phyloP scores from a whole-genome alignment of 1,140 invertebrate genomes.

The Bombus balteatus region DNA sequence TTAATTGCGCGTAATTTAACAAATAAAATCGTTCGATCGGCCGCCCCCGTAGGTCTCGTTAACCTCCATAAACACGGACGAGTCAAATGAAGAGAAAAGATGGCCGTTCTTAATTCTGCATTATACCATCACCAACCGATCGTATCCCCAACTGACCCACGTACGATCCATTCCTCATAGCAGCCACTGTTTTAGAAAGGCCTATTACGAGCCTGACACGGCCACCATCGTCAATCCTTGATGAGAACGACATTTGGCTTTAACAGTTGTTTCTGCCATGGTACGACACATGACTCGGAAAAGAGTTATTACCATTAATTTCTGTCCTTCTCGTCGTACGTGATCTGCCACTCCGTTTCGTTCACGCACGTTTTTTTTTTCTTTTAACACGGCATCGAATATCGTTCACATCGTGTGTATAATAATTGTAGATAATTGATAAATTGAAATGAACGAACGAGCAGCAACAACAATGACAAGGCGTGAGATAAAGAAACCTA shows the following conservation, averaged over 20 bases:
- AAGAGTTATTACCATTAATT: conserved; percentile 42
- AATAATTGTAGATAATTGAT: background rate
- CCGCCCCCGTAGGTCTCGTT: background rate
- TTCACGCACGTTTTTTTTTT: too few relatives aligned
- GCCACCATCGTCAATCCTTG: conserved; percentile 19
- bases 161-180: conserved; percentile 62
- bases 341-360: background rate
- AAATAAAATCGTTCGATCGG: conserved; percentile 30
- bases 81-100: too few relatives aligned
- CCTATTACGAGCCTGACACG: conserved; percentile 50
- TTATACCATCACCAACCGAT: background rate
- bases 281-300: conserved; percentile 22
- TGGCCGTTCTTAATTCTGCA: conserved; percentile 6
- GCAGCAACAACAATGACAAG: background rate
- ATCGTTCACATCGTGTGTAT: too few relatives aligned
- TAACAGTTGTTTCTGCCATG: conserved; percentile 20
- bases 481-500: background rate
- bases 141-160: conserved; percentile 17
- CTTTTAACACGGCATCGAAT: too few relatives aligned
- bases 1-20: conserved; percentile 50
- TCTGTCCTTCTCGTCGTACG: background rate
- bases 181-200: conserved; percentile 61
- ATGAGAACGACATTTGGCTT: conserved; percentile 48
- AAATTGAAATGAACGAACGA: background rate
- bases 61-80: background rate